Evolutionary conservation across 64 coral and sea anemone genomes (phyloP).

Genomic region (Stichodactyla helianthus): DNA sequence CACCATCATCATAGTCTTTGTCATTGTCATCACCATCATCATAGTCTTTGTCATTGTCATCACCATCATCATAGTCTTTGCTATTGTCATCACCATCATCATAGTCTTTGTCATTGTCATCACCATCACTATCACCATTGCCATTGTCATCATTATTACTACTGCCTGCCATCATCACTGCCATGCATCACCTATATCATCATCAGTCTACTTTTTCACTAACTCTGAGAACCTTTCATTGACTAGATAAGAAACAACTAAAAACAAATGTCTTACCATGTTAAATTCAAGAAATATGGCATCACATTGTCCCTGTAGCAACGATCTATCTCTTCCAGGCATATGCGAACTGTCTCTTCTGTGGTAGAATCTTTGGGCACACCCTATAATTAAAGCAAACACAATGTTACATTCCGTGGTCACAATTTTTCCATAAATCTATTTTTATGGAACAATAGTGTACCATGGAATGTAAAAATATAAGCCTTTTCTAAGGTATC

Average conservation of each 20-base stretch:
- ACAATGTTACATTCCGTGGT: no score
- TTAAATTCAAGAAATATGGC: constrained; percentile 96
- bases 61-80: background rate
- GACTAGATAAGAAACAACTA: no score
- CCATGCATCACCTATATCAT: background rate
- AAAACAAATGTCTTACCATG: constrained; percentile 50
- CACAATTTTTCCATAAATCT: no score
- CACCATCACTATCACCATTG: background rate
- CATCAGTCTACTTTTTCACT: no score
- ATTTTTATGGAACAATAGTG: no score
- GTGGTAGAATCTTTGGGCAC: constrained; percentile 93
- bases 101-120: background rate
- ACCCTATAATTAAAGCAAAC: constrained; percentile 40
- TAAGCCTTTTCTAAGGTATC: no score
- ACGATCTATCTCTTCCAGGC: constrained; percentile 87
- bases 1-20: background rate
- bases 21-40: background rate
- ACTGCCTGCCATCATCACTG: background rate
- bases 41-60: background rate
- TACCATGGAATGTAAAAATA: no score
- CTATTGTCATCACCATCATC: background rate
- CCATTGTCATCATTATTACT: background rate
- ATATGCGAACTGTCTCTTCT: constrained; percentile 91
- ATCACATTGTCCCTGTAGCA: constrained; percentile 89
- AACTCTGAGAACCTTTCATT: no score